Evolutionary conservation across 2,888 invertebrate genomes (phyloP).

Genomic region (Noctuana brunneofusca): DNA sequence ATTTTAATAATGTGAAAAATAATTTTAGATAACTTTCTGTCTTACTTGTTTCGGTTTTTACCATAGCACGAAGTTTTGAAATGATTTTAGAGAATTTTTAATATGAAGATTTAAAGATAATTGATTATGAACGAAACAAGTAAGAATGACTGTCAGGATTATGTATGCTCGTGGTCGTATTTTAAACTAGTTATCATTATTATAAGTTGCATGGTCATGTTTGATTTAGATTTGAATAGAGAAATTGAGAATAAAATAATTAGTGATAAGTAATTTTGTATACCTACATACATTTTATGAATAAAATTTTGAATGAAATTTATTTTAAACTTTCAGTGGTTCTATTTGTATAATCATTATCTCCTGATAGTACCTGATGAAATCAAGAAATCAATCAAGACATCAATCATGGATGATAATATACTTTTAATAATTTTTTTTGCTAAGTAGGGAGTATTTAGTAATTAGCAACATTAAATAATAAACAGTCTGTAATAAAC

Average conservation of each 20-base stretch:
- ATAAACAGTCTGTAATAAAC: too few relatives aligned
- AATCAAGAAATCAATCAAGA: too few relatives aligned
- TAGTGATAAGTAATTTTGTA: neutral
- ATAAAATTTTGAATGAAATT: constrained; percentile 1
- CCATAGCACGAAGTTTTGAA: neutral
- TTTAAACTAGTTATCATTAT: neutral
- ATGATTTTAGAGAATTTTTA: neutral
- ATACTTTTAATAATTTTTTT: too few relatives aligned
- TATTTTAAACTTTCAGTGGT: neutral
- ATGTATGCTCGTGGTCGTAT: constrained; percentile 7
- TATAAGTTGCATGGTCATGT: neutral
- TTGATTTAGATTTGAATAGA: constrained; percentile 2
- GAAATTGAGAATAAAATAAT: neutral
- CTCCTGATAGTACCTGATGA: too few relatives aligned
- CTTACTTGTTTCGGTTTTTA: constrained; percentile 5
- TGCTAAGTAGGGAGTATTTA: too few relatives aligned
- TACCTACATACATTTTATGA: neutral
- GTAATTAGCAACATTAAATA: too few relatives aligned
- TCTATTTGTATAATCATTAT: too few relatives aligned
- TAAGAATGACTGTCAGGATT: neutral
- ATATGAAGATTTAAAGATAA: too few relatives aligned
- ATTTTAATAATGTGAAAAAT: neutral
- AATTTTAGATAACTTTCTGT: neutral
- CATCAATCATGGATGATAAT: too few relatives aligned
- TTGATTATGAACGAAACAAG: neutral